Evolutionary conservation across 1,140 invertebrate genomes (phyloP), one percentile per base, ranked within the genome.

Genomic region (Aporrectodea caliginosa): DNA sequence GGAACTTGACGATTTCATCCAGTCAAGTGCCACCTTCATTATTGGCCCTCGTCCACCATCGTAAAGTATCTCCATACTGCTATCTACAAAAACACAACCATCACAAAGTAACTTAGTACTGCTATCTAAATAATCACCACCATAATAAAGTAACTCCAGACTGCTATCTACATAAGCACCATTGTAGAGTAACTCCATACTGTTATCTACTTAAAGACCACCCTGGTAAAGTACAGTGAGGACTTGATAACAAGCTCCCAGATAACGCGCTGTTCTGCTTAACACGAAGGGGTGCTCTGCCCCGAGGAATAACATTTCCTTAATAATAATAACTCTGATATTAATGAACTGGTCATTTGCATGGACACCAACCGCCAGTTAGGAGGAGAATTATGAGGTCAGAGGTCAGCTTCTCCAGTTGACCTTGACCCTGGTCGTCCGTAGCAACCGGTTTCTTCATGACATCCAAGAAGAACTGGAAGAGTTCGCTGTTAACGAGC

Each of bases 11-110:
- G 92, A 92, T 73, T 93, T 90, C 78, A 97, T 86, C 94, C 94
- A 96, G 29, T 91, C 90, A 30, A 94, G 89, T 86, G 93, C 91
- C 81, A 91, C 91, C 71, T 90, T 85, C 84, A 94, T 95, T 0
- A 94, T 91, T 79, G 90, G 89, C 0, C 93, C 93, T 69, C 91
- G 89, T 0, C 93, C 92, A 80, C 92, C 89, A 35, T 90, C 89
- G 87, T 93, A 95, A 1, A 95, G 88, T 33, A 91, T 88, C 83
- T 93, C 91, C 94, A 96, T 96, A 79, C 94, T 94, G 83, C 93
- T 92, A 90, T 96, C 95, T 96, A 84, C 6, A 85, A 85, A 81
- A 81, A 29, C 75, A 58, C 43, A 58, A 58, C 6, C 6, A 22
- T 58, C 43, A 12, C 43, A 30, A 81, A 71, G 79, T 76, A 30